These are phyloP conservation scores for Ondatra zibethicus DNA, from an alignment of 2,113 vertebrate genomes.

Conservation along the genomic window DNA sequence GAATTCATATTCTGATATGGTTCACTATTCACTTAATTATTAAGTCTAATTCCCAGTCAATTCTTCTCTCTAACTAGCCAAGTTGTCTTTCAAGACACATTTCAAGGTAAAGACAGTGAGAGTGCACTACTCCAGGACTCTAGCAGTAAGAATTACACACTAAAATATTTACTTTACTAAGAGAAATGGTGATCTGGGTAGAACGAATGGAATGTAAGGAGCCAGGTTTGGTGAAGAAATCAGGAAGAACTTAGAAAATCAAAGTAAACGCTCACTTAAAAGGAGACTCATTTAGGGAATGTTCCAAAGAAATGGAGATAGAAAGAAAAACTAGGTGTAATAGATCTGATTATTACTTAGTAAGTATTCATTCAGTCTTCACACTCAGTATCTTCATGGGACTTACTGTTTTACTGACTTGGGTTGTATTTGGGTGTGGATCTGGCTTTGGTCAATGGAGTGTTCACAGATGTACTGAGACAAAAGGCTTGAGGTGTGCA, in stretches of 20 bases:
- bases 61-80: not conserved
- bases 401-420: not conserved
- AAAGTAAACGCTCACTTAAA: not conserved
- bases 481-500: not conserved
- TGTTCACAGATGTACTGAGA: not conserved
- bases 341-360: not conserved
- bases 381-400: not conserved
- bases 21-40: not conserved
- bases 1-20: not conserved
- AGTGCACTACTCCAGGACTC: not conserved
- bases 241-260: not conserved
- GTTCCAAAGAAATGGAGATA: not conserved
- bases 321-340: not conserved
- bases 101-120: slow-evolving; percentile 9
- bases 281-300: not conserved
- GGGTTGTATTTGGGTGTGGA: not conserved
- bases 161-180: slow-evolving; percentile 36
- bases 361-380: not conserved
- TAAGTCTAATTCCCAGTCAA: not conserved
- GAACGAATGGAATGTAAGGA: slow-evolving; percentile 2
- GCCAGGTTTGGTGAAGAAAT: not conserved
- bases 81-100: slow-evolving; percentile 18
- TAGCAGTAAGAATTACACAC: not conserved
- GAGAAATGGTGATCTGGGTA: not conserved
- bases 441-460: not conserved